Evolutionary conservation across 1,140 invertebrate genomes (phyloP).

Genomic region (Caenorhabditis briggsae): DNA sequence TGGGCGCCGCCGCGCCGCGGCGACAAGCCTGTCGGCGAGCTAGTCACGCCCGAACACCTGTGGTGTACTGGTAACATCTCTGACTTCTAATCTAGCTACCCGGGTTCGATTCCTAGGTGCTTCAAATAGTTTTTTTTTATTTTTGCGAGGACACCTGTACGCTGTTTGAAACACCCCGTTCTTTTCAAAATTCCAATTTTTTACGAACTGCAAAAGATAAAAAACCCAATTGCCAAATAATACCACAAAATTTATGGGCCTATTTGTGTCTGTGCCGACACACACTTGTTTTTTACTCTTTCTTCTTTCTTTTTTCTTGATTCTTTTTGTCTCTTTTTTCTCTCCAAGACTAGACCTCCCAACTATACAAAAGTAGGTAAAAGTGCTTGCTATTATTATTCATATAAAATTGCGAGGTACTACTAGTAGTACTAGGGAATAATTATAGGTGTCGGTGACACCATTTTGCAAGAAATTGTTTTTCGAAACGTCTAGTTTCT

Average conservation of each 20-base stretch:
- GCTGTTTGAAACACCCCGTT: no score
- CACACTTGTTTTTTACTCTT: slow-evolving; percentile 1
- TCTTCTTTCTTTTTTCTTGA: neutral
- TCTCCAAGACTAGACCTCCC: neutral
- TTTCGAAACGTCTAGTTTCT: no score
- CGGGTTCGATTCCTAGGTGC: no score
- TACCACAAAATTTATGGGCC: slow-evolving; percentile 27
- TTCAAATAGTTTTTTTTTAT: no score
- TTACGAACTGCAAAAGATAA: neutral
- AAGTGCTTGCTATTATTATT: neutral
- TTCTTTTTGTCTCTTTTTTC: neutral
- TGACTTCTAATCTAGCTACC: no score
- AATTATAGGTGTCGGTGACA: neutral
- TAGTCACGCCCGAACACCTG: no score
- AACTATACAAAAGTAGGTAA: slow-evolving; percentile 31
- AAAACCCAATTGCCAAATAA: slow-evolving; percentile 19
- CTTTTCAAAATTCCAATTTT: no score
- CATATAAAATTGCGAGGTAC: neutral
- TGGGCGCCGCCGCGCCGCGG: no score
- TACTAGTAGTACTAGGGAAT: neutral
- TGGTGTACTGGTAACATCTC: no score
- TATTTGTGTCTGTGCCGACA: neutral
- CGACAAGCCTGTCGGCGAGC: no score
- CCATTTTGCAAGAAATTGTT: neutral
- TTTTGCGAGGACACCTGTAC: no score